Evolutionary conservation across 2,113 vertebrate genomes (phyloP).

Genomic region (Sinocyclocheilus anshuiensis): DNA sequence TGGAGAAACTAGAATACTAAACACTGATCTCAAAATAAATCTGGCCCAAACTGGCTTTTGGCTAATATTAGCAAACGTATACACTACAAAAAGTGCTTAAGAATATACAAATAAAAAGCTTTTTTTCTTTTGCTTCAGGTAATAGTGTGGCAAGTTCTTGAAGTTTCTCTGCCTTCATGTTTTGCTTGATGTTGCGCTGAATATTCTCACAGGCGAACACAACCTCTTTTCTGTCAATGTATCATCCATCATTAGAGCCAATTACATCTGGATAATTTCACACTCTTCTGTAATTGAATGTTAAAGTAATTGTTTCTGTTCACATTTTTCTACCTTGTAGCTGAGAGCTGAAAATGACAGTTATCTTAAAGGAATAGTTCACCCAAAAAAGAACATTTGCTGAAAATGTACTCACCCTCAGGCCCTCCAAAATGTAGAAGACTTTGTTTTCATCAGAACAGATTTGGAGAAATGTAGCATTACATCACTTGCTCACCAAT

Average conservation of each 20-base stretch:
- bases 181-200: background rate
- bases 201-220: background rate
- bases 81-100: background rate
- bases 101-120: background rate
- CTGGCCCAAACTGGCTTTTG: background rate
- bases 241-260: background rate
- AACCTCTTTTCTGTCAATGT: background rate
- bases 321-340: background rate
- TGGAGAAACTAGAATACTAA: background rate
- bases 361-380: background rate
- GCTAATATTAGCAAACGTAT: background rate
- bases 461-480: too few species aligned
- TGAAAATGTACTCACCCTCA: too few species aligned
- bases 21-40: background rate
- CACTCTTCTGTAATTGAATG: too few species aligned
- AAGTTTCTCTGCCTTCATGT: background rate
- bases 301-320: too few species aligned
- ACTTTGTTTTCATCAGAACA: too few species aligned
- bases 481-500: too few species aligned
- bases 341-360: background rate
- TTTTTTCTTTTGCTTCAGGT: background rate
- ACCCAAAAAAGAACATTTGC: too few species aligned
- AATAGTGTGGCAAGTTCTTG: background rate
- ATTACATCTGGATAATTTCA: background rate
- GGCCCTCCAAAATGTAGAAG: too few species aligned